Evolutionary conservation across 2,113 vertebrate genomes (phyloP).

Genomic region (Semicossyphus pulcher): DNA sequence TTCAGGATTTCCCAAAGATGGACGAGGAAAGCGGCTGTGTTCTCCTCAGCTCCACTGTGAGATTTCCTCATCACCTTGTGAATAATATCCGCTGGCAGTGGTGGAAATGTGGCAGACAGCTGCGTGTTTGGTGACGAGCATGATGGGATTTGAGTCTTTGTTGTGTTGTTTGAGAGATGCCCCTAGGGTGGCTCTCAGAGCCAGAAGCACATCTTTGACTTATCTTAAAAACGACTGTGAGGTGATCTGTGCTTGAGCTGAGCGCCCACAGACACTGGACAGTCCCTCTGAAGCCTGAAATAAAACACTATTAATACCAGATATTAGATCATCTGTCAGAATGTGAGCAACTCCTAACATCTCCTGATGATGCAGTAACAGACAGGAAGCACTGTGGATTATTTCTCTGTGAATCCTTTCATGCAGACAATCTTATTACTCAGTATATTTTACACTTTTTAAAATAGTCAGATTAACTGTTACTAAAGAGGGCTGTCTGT

Average conservation of each 20-base stretch:
- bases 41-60: conserved; percentile 60
- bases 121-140: conserved; percentile 49
- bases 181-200: conserved; percentile 36
- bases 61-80: conserved; percentile 61
- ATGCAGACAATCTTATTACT: too few species aligned
- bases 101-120: conserved; percentile 35
- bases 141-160: conserved; percentile 25
- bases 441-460: too few species aligned
- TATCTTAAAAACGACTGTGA: conserved; percentile 60
- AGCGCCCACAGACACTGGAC: conserved; percentile 52
- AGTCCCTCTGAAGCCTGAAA: neutral
- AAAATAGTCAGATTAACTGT: too few species aligned
- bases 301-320: neutral
- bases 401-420: too few species aligned
- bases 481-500: too few species aligned
- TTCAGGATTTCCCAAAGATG: conserved; percentile 23
- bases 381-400: neutral
- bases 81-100: conserved; percentile 60
- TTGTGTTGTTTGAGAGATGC: conserved; percentile 7
- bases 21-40: conserved; percentile 25
- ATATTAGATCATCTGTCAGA: conserved; percentile 8
- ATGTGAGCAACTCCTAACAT: neutral
- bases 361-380: conserved; percentile 14
- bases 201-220: conserved; percentile 59
- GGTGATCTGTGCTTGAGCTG: conserved; percentile 63